Percentiles rank a stretch among this genome's conserved stretches.
phyloP scores from a whole-genome alignment of 35 echinoderm and acorn worm genomes.

The Apostichopus californicus region DNA sequence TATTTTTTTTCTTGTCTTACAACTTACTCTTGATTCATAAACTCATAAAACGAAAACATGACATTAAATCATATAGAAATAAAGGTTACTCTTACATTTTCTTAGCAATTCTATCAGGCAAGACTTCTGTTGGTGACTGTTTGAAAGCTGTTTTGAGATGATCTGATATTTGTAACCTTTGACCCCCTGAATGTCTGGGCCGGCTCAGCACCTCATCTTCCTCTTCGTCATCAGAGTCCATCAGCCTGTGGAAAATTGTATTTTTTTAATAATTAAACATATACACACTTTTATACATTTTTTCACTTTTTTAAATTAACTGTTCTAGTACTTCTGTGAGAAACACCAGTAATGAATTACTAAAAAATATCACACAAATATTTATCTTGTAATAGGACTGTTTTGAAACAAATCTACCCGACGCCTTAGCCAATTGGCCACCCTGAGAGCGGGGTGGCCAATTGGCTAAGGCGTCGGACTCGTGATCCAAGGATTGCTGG shows the following conservation, averaged over 20 bases:
- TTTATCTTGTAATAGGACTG: too few relatives aligned
- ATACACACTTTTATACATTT: not conserved
- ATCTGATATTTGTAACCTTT: conserved; percentile 48
- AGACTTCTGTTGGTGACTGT: conserved; percentile 2
- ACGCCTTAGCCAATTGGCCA: too few relatives aligned
- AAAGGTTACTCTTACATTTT: conserved; percentile 51
- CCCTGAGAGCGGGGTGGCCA: too few relatives aligned
- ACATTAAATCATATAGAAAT: too few relatives aligned
- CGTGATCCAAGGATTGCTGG: too few relatives aligned
- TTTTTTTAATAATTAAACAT: not conserved
- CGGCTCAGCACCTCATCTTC: conserved; percentile 40
- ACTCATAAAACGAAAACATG: too few relatives aligned
- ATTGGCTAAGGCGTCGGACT: too few relatives aligned
- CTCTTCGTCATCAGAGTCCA: conserved; percentile 60
- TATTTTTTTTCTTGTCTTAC: too few relatives aligned
- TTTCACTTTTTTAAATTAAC: not conserved
- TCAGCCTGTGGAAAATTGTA: not conserved
- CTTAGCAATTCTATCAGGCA: conserved; percentile 54
- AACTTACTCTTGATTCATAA: not conserved
- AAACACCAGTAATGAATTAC: too few relatives aligned
- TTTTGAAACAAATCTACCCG: too few relatives aligned
- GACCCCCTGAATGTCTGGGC: not conserved
- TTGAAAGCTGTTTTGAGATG: conserved; percentile 42
- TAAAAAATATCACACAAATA: too few relatives aligned
- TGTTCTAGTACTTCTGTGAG: too few relatives aligned